Evolutionary conservation across 1,140 invertebrate species (phyloP).

Genomic region (Patella vulgata): DNA sequence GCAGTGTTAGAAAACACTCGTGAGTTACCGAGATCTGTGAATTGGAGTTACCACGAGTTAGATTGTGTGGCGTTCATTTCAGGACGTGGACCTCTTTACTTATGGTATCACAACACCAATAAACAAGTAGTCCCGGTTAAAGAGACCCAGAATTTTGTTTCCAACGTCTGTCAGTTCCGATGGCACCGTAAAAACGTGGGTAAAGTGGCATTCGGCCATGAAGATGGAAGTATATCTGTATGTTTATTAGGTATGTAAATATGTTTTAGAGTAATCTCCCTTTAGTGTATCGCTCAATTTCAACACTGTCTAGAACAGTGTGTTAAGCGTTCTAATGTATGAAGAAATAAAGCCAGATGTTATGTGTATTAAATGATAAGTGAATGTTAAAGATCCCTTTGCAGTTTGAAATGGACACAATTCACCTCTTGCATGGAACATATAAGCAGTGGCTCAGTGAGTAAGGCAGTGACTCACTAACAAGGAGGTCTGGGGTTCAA

Average conservation of each 20-base stretch:
- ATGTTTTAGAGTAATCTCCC: too few species aligned
- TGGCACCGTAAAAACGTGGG: constrained; percentile 60
- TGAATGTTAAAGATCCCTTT: too few species aligned
- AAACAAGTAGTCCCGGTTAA: constrained; percentile 36
- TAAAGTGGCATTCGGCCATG: constrained; percentile 65
- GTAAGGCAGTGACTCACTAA: too few species aligned
- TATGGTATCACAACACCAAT: constrained; percentile 53
- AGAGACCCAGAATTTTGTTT: constrained; percentile 47
- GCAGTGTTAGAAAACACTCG: constrained; percentile 47
- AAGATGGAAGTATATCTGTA: constrained; percentile 66
- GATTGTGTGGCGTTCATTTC: constrained; percentile 57
- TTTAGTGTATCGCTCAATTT: too few species aligned
- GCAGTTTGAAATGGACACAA: too few species aligned
- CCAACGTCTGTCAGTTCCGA: constrained; percentile 52
- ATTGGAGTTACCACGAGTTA: constrained; percentile 54
- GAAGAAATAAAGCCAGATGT: too few species aligned
- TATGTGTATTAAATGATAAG: too few species aligned
- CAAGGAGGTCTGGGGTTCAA: too few species aligned
- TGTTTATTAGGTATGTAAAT: constrained; percentile 56
- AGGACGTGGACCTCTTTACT: constrained; percentile 55
- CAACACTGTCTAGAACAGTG: too few species aligned
- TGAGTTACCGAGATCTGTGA: constrained; percentile 46
- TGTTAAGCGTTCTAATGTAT: too few species aligned
- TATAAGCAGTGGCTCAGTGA: too few species aligned
- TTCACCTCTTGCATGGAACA: too few species aligned